Conservation (phyloP, 2,113 vertebrate genomes). For the Chionomys nivalis region DNA sequence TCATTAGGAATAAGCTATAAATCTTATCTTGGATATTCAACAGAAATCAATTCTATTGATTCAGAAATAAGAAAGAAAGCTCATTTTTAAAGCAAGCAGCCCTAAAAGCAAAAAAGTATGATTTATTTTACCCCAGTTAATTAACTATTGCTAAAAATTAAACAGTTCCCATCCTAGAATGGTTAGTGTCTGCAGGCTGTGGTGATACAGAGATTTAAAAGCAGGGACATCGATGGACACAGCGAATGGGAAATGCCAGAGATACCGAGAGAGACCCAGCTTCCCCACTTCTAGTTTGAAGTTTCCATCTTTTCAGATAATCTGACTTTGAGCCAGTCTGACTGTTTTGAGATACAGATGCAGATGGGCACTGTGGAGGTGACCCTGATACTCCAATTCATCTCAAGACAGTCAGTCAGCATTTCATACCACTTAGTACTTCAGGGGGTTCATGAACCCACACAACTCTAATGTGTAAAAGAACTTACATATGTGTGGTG, state of each 20-base stretch:
- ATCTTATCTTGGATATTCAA: not conserved
- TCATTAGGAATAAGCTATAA: not conserved
- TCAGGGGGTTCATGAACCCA: not conserved
- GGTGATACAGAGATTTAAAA: not conserved
- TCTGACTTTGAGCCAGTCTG: constrained; percentile 12
- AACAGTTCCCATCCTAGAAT: not conserved
- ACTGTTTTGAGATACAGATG: not conserved
- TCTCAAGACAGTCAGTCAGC: not conserved
- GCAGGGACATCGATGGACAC: not conserved
- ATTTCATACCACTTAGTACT: not conserved
- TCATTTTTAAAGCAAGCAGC: not conserved
- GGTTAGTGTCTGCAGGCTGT: not conserved
- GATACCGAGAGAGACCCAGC: not conserved
- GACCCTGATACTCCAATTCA: not conserved
- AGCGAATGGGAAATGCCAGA: not conserved
- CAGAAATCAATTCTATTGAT: constrained; percentile 29
- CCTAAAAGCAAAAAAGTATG: not conserved
- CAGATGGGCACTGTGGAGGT: not conserved
- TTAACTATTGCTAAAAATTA: constrained; percentile 28
- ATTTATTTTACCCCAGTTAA: constrained; percentile 50
- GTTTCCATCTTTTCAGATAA: not conserved
- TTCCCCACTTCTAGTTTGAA: not conserved
- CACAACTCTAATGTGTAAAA: not conserved
- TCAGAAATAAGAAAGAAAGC: constrained; percentile 33
- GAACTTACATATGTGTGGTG: not conserved